Evolutionary conservation across 2,113 vertebrate species (phyloP), one percentile per base, ranked within the genome.

Genomic region (Paradoxurus hermaphroditus): DNA sequence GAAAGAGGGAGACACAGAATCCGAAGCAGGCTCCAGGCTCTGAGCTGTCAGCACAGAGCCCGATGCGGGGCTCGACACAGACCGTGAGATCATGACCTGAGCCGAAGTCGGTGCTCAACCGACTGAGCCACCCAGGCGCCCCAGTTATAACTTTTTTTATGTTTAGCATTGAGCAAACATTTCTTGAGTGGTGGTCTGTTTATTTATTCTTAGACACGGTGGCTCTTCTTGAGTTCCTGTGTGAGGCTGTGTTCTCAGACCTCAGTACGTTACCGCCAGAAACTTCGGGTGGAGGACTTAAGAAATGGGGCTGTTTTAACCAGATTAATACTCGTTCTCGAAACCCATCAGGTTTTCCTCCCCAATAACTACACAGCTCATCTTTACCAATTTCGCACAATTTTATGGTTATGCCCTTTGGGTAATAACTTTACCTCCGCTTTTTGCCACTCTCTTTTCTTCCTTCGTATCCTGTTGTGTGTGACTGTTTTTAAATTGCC

Each of bases 71-170:
- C n/a, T n/a, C n/a, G n/a, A n/a, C n/a, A n/a, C n/a, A n/a, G n/a
- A n/a, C n/a, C n/a, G n/a, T n/a, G n/a, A n/a, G n/a, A n/a, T n/a
- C n/a, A n/a, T n/a, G n/a, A n/a, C n/a, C n/a, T n/a, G n/a, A n/a
- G n/a, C n/a, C n/a, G n/a, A n/a, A n/a, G n/a, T n/a, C n/a, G n/a
- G n/a, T n/a, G n/a, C n/a, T n/a, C n/a, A n/a, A n/a, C n/a, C n/a
- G n/a, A n/a, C n/a, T n/a, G n/a, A n/a, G n/a, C n/a, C n/a, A n/a
- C n/a, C n/a, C n/a, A n/a, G n/a, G n/a, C n/a, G n/a, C n/a, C n/a
- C n/a, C n/a, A n/a, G 21, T 46, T 1, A 0, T n/a, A 36, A 65
- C 8, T 18, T 0, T 53, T 41, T 14, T 25, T 29, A 6, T 44
- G 7, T 14, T 18, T 14, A 29, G 85, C 59, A 19, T 25, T 75